Evolutionary conservation across 2,797 vertebrate genomes (phyloP).

Genomic region (Sebastes jordani): DNA sequence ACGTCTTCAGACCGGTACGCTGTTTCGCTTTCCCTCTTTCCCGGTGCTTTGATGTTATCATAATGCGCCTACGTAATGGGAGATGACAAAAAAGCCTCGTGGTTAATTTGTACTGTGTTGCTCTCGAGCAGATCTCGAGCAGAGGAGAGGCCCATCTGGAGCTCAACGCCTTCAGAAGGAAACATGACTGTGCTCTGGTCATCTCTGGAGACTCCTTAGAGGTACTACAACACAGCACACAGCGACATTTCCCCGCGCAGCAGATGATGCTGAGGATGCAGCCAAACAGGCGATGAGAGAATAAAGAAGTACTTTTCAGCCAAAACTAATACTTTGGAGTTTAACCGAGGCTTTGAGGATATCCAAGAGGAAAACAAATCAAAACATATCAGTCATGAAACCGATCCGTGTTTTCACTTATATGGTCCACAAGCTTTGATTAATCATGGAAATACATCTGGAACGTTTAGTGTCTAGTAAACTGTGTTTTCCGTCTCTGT

Average conservation of each 20-base stretch:
- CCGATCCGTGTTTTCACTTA: not conserved
- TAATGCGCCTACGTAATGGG: not conserved
- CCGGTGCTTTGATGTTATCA: not conserved
- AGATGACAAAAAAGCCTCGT: not conserved
- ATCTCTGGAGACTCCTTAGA: slow-evolving; percentile 97
- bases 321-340: slow-evolving; percentile 30
- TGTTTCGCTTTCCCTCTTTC: not conserved
- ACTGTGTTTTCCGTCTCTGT: not conserved
- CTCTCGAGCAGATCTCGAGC: slow-evolving; percentile 86
- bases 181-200: slow-evolving; percentile 96
- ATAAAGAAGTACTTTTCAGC: slow-evolving; percentile 7
- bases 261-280: slow-evolving; percentile 46
- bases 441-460: no score
- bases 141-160: slow-evolving; percentile 96
- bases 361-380: not conserved
- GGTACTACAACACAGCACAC: slow-evolving; percentile 76
- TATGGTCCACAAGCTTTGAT: not conserved
- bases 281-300: slow-evolving; percentile 35
- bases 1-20: slow-evolving; percentile 91
- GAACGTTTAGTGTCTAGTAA: not conserved
- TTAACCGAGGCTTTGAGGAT: slow-evolving; percentile 6
- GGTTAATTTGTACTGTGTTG: slow-evolving; percentile 49
- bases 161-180: slow-evolving; percentile 95
- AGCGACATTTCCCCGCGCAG: slow-evolving; percentile 13
- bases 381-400: not conserved